Evolutionary conservation across 2,797 vertebrate genomes (phyloP).

Genomic region (Erpetoichthys calabaricus): DNA sequence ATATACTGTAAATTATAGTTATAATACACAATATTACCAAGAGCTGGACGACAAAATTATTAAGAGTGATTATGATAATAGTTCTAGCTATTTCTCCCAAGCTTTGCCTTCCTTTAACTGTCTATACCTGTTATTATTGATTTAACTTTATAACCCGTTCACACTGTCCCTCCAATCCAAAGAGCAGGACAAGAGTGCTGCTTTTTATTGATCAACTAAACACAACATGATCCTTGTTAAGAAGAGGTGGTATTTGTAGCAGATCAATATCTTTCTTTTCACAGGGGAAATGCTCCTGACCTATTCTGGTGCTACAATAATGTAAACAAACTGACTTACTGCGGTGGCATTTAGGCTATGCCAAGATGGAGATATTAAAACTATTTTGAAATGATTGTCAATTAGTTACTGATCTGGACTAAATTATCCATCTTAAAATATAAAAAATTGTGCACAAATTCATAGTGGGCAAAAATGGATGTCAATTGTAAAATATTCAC

Average conservation of each 20-base stretch:
- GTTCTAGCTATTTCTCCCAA: conserved; percentile 4
- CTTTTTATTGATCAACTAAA: conserved; percentile 16
- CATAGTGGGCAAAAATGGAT: too few relatives aligned
- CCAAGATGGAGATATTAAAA: too few relatives aligned
- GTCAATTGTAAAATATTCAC: too few relatives aligned
- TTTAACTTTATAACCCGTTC: conserved; percentile 25
- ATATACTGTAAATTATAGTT: too few relatives aligned
- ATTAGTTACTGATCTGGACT: too few relatives aligned
- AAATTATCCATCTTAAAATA: too few relatives aligned
- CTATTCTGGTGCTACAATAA: conserved; percentile 10
- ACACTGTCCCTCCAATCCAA: conserved; percentile 20
- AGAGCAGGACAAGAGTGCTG: conserved; percentile 14
- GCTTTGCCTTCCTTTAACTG: conserved; percentile 12
- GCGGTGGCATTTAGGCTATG: conserved; percentile 1
- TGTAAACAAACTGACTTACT: conserved; percentile 8
- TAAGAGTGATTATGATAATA: too few relatives aligned
- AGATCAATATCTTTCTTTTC: conserved; percentile 8
- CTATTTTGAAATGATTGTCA: too few relatives aligned
- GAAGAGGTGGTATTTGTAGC: conserved; percentile 8
- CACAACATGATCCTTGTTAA: neutral
- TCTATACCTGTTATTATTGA: conserved; percentile 26
- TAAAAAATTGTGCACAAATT: too few relatives aligned
- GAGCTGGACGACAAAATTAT: too few relatives aligned
- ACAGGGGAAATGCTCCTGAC: conserved; percentile 7
- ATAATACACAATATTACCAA: too few relatives aligned